phyloP scores from a whole-genome alignment of 2,888 invertebrate species.

The Plagodis dolabraria region DNA sequence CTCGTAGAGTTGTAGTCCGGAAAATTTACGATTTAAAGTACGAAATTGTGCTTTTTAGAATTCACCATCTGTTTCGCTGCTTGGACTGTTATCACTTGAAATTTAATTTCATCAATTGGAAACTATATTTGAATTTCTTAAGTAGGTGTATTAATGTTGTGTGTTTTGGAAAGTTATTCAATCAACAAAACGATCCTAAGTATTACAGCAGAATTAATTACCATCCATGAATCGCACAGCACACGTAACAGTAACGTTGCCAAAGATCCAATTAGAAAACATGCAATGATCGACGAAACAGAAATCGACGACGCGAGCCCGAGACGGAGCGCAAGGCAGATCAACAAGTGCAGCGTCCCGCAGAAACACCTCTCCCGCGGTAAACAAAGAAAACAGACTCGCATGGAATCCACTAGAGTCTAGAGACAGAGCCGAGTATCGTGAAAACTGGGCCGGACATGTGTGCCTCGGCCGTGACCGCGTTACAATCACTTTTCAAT shows the following conservation, averaged over 20 bases:
- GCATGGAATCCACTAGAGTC: constrained; percentile 68
- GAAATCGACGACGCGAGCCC: constrained; percentile 26
- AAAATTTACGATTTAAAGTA: too few relatives aligned
- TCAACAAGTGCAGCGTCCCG: constrained; percentile 65
- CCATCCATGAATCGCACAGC: constrained; percentile 29
- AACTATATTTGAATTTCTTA: constrained; percentile 24
- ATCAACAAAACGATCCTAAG: constrained; percentile 32
- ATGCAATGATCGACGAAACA: constrained; percentile 36
- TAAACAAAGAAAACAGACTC: constrained; percentile 75
- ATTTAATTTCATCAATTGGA: constrained; percentile 36
- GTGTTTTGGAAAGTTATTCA: constrained; percentile 37
- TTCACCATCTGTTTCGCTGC: constrained; percentile 19
- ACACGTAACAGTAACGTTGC: constrained; percentile 37
- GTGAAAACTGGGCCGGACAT: constrained; percentile 84
- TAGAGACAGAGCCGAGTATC: constrained; percentile 66
- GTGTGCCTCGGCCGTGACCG: constrained; percentile 82
- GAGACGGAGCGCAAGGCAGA: constrained; percentile 37
- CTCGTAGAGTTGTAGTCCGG: too few relatives aligned
- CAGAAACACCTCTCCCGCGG: constrained; percentile 51
- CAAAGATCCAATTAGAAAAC: constrained; percentile 41
- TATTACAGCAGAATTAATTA: constrained; percentile 40
- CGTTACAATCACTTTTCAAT: constrained; percentile 84
- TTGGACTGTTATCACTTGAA: constrained; percentile 22
- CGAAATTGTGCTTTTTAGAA: constrained; percentile 15
- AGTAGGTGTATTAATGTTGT: constrained; percentile 8